A percentile compares a stretch with the other conserved stretches of the same genome.
phyloP scores from a whole-genome alignment of 2,797 vertebrate genomes.

The Urocyon cinereoargenteus region DNA sequence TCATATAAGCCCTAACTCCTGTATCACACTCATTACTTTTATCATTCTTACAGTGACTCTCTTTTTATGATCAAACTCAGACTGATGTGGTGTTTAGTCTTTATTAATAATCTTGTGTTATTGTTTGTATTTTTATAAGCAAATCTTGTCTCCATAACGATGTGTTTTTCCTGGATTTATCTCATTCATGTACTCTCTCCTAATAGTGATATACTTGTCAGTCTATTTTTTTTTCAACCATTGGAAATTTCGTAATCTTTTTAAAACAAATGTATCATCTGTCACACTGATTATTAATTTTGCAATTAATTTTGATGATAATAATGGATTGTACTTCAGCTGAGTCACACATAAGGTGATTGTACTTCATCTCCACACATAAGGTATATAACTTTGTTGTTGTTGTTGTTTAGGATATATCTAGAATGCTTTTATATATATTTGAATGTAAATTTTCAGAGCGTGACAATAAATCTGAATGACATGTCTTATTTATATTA shows the following conservation, averaged over 20 bases:
- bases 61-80: not conserved
- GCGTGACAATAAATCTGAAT: conserved; percentile 65
- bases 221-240: conserved; percentile 5
- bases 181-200: not conserved
- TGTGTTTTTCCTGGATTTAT: conserved; percentile 2
- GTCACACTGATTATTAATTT: conserved; percentile 12
- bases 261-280: not conserved
- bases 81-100: not conserved
- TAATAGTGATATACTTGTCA: conserved; percentile 17
- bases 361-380: not conserved
- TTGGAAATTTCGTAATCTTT: conserved; percentile 3
- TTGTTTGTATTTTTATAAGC: conserved; percentile 15
- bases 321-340: conserved; percentile 23
- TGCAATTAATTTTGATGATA: conserved; percentile 51
- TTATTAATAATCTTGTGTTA: not conserved
- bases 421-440: conserved; percentile 70
- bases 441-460: conserved; percentile 66
- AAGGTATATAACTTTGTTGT: not conserved
- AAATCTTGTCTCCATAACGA: conserved; percentile 33
- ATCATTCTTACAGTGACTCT: not conserved
- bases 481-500: conserved; percentile 61
- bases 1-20: not conserved
- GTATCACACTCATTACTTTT: not conserved
- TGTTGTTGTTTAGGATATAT: not conserved
- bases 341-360: not conserved